Conservation (phyloP, 2,113 vertebrate species). For the Tylochromis polylepis region DNA sequence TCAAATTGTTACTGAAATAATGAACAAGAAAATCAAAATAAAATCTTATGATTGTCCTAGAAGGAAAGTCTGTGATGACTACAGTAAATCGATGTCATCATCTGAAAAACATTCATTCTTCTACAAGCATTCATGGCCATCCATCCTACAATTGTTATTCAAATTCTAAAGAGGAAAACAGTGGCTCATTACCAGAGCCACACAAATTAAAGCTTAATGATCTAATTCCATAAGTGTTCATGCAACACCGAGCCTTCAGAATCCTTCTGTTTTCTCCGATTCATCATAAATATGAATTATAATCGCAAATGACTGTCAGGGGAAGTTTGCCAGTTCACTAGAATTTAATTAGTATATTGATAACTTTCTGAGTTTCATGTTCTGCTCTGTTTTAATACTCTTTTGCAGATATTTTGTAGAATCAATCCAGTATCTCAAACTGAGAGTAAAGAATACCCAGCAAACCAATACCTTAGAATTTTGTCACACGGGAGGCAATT, state of each 20-base stretch:
- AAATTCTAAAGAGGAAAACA: not conserved
- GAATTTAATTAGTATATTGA: not conserved
- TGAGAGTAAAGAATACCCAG: not conserved
- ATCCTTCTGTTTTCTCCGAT: not conserved
- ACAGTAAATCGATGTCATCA: not conserved
- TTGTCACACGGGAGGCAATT: conserved; percentile 16
- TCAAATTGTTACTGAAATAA: not conserved
- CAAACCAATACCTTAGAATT: not conserved
- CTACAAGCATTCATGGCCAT: not conserved
- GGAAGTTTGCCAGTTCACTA: not conserved
- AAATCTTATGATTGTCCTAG: not conserved
- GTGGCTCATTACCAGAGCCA: not conserved
- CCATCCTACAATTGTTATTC: not conserved
- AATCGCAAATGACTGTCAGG: not conserved
- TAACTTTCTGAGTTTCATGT: not conserved
- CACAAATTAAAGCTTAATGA: not conserved
- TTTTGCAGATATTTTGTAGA: not conserved
- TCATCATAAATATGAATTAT: not conserved
- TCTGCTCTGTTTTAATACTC: not conserved
- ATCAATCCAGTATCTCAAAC: not conserved
- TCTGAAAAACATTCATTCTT: not conserved
- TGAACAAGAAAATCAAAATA: not conserved
- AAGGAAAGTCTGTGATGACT: not conserved
- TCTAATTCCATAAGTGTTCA: not conserved
- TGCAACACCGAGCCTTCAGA: not conserved